These are phyloP conservation scores for Phengaris alcon DNA, from an alignment of 2,888 invertebrate genomes.

Conservation along the genomic window DNA sequence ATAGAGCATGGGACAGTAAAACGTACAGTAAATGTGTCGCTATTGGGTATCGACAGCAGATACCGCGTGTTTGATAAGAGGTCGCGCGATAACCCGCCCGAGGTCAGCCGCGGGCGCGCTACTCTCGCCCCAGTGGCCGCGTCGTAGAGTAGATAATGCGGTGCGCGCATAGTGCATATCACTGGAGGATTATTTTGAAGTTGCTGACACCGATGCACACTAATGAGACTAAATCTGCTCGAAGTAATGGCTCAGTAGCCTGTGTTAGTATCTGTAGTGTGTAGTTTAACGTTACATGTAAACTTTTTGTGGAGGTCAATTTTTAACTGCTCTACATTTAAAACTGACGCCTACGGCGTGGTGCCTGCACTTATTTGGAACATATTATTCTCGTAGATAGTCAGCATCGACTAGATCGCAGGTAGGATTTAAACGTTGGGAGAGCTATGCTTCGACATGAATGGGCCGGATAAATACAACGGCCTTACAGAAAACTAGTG, in stretches of 20 bases:
- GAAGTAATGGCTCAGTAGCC: too few relatives aligned
- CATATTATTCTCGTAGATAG: background rate
- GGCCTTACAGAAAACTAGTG: too few relatives aligned
- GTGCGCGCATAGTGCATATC: slow-evolving; percentile 33
- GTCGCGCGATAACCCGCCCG: slow-evolving; percentile 46
- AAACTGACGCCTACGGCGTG: background rate
- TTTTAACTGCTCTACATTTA: background rate
- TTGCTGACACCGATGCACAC: slow-evolving; percentile 20
- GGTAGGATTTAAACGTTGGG: too few relatives aligned
- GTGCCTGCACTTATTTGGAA: background rate
- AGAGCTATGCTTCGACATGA: too few relatives aligned
- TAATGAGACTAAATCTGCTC: background rate
- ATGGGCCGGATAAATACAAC: too few relatives aligned
- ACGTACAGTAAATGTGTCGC: slow-evolving; percentile 1
- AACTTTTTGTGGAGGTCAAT: background rate
- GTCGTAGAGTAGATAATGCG: slow-evolving; percentile 30
- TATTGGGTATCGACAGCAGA: slow-evolving; percentile 15
- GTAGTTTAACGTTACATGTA: background rate
- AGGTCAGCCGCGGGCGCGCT: slow-evolving; percentile 36
- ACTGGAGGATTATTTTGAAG: slow-evolving; percentile 35
- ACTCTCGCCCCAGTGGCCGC: slow-evolving; percentile 16
- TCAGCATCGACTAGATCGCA: background rate
- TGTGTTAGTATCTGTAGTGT: background rate
- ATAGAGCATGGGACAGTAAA: background rate
- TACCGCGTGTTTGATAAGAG: slow-evolving; percentile 43